Percentiles rank a stretch among this genome's conserved stretches.
Evolutionary conservation across 2,113 vertebrate species (phyloP).

Genomic region (Theristicus caerulescens): DNA sequence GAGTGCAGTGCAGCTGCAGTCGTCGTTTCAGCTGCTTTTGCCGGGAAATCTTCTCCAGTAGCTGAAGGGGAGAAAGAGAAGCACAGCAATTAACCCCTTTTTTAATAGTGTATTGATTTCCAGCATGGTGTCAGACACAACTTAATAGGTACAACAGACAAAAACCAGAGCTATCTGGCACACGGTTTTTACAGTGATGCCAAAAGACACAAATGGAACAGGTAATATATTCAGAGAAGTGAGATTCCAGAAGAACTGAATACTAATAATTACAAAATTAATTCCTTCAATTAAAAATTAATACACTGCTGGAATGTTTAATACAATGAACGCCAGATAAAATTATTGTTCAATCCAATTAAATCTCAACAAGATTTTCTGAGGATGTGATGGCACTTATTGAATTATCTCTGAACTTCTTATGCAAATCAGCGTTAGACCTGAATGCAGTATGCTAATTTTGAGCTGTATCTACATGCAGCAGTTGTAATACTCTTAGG

Average conservation of each 20-base stretch:
- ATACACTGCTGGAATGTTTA: slow-evolving; percentile 5
- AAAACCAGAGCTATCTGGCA: neutral
- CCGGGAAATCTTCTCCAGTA: neutral
- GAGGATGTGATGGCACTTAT: slow-evolving; percentile 23
- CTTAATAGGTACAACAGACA: neutral
- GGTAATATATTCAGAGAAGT: neutral
- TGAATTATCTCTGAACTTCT: slow-evolving; percentile 53
- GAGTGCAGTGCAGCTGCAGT: neutral
- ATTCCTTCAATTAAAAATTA: slow-evolving; percentile 61
- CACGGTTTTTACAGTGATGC: neutral
- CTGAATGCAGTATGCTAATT: neutral
- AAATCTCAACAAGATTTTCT: slow-evolving; percentile 54
- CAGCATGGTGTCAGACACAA: neutral
- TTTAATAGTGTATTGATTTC: neutral
- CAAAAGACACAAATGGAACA: neutral
- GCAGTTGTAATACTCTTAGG: neutral
- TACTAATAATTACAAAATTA: slow-evolving; percentile 48
- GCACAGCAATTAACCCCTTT: neutral
- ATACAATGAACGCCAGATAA: slow-evolving; percentile 33
- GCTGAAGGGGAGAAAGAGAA: neutral
- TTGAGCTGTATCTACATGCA: neutral
- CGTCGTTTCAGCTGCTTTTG: fast-evolving
- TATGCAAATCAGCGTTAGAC: slow-evolving; percentile 13
- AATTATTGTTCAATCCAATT: slow-evolving; percentile 62
- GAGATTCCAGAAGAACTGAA: neutral